Evolutionary conservation across 2,113 vertebrate genomes (phyloP).

Genomic region (Calyptomena viridis): DNA sequence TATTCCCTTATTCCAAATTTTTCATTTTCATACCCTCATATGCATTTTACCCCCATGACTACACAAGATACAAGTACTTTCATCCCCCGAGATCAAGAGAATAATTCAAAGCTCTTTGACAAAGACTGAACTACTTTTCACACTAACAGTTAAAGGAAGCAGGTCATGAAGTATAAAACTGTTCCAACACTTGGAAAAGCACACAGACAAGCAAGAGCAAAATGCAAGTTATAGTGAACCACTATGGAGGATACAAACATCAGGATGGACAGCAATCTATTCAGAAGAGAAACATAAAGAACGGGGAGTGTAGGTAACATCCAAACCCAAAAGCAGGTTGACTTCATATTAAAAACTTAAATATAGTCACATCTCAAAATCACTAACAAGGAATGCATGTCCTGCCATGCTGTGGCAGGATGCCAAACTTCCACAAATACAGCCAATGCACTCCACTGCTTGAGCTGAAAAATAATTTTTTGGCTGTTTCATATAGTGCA

Average conservation of each 20-base stretch:
- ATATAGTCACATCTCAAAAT: not conserved
- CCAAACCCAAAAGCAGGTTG: not conserved
- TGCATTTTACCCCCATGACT: not conserved
- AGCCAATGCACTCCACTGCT: not conserved
- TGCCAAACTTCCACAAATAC: not conserved
- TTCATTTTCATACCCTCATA: not conserved
- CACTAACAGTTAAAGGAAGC: not conserved
- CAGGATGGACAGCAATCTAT: not conserved
- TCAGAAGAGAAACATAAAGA: not conserved
- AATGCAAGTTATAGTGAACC: not conserved
- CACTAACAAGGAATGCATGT: not conserved
- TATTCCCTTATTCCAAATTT: not conserved
- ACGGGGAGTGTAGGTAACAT: not conserved
- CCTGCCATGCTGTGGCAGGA: not conserved
- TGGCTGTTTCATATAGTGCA: not conserved
- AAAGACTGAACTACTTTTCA: not conserved
- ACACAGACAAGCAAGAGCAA: not conserved
- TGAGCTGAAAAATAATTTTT: not conserved
- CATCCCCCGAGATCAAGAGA: not conserved
- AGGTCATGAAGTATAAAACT: not conserved
- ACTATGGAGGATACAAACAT: not conserved
- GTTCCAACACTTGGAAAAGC: not conserved
- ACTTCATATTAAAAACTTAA: not conserved
- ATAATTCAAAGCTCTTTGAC: not conserved
- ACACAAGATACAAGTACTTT: not conserved